Base-by-base conservation (phyloP, 2,888 invertebrate species). In the Eudasyphora cyanicolor region DNA sequence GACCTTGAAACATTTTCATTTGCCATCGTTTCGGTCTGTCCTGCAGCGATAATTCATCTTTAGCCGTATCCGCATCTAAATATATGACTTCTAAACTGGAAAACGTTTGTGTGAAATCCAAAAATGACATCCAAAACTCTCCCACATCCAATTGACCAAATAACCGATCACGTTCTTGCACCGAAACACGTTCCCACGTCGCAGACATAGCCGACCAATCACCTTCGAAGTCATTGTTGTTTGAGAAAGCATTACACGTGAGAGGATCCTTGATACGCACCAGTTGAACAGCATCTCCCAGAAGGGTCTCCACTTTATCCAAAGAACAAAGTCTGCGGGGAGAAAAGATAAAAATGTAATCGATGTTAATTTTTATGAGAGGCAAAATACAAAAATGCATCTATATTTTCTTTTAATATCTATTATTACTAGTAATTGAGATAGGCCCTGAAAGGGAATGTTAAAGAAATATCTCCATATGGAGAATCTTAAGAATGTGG, bases 71-170 rank as follows among this genome's bases (percentile, higher is more conserved):
- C 29, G 94, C 95, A 89, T 97, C 98, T 85, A 98, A 93, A 90
- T 98, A 97, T 1, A 97, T 96, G 32, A 96, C 94, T 92, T 98
- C 97, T 86, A 98, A 92, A 86, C 96, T 95, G 3, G 95, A 95
- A 91, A 97, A 98, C 0, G 96, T 95, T 87, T 96, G 95, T 78
- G 96, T 94, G 89, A 98, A 97, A 89, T 97, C 97, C 12, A 94
- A 93, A 89, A 96, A 97, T 0, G 96, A 94, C 93, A 98, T 96
- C 95, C 96, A 96, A 90, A 96, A 96, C 88, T 96, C 96, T 76
- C 95, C 95, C 79, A 95, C 94, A 10, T 94, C 93, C 86, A 95
- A 92, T 86, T 94, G 94, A 71, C 95, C 94, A 24, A 94, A 92
- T 1, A 96, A 92, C 57, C 96, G 93, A 84, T 96, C 96, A 69